Evolutionary conservation across 2,797 vertebrate species (phyloP), one percentile per base, ranked within the genome.

Genomic region (Myotis findleyi): DNA sequence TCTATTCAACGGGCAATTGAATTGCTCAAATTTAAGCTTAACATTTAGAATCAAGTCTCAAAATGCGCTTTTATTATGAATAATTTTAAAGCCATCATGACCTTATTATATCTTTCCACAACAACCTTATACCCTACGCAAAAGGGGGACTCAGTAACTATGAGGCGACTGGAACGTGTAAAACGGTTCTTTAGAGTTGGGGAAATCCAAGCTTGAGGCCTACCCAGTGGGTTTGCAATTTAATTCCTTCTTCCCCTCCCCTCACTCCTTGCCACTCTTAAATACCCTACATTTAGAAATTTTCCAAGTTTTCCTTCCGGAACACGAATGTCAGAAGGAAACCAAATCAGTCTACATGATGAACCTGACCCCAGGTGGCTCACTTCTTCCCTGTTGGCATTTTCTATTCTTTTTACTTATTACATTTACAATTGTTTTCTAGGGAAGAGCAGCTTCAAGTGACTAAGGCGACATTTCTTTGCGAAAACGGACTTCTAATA

Each of bases 1-100:
- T 90, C 90, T 87, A 84, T 94, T 96, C 97, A 94, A 95, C 0
- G 80, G 95, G 95, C 97, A 97, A 97, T 97, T 97, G 97, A 96
- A 94, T 96, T 11, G 17, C 91, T 94, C 95, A 96, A 96, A 97
- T 95, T 96, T 97, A 94, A 95, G 94, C 93, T 94, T 94, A 96
- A 92, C 95, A 97, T 96, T 97, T 94, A 96, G 92, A 96, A 93
- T 92, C 82, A 49, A 81, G 68, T 84, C 92, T 94, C 94, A 71
- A 95, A 97, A 95, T 87, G 90, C 94, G 92, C 94, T 97, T 96
- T 93, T 94, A 96, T 94, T 96, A 92, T 84, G 95, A 92, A 89
- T 94, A 92, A 94, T 94, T 95, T 94, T 92, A 92, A 95, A 91
- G 92, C 94, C 94, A 91, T 89, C 55, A 44, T 84, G 96, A 94